A percentile compares a stretch with the other conserved stretches of the same genome.
Conservation (phyloP, 2,797 vertebrate genomes). For the Podarcis lilfordi region DNA sequence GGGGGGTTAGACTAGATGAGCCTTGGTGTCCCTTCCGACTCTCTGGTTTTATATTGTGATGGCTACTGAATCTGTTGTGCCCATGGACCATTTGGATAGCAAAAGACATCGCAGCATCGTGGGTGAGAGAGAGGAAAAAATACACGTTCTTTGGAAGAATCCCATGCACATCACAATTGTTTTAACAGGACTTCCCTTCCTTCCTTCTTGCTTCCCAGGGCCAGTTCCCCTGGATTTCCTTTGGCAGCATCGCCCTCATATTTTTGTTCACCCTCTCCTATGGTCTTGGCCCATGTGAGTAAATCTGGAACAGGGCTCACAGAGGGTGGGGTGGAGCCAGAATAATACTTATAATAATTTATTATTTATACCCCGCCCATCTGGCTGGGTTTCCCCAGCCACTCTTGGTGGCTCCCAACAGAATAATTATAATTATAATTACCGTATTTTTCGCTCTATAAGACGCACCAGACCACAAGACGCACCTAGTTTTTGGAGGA, state of each 20-base stretch:
- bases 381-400: no score
- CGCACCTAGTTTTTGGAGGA: no score
- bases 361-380: no score
- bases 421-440: no score
- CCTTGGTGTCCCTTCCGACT: background rate
- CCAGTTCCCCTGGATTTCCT: conserved; percentile 81
- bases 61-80: background rate
- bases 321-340: background rate
- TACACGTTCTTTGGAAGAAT: background rate
- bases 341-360: no score
- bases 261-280: conserved; percentile 93
- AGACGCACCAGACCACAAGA: no score
- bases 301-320: background rate
- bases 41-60: background rate
- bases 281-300: conserved; percentile 89
- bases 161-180: background rate
- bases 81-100: background rate
- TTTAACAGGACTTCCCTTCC: conserved; percentile 1
- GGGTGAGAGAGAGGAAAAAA: background rate
- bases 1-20: no score
- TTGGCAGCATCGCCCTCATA: conserved; percentile 85
- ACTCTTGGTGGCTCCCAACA: no score
- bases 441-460: no score
- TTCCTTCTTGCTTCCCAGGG: conserved; percentile 8
- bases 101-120: background rate